phyloP scores from a whole-genome alignment of 2,888 invertebrate genomes.

The Hipparchia semele region DNA sequence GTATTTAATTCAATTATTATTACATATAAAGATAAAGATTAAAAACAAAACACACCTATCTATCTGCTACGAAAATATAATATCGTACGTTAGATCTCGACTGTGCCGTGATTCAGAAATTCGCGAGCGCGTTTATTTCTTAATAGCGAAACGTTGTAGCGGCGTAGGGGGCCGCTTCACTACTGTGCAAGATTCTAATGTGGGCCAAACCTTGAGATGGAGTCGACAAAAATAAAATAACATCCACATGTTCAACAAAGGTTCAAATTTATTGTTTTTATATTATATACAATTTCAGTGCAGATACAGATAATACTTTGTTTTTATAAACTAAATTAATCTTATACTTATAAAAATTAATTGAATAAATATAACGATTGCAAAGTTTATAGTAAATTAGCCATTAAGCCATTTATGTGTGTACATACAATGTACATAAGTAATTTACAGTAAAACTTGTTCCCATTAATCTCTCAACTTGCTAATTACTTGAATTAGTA shows the following conservation, averaged over 20 bases:
- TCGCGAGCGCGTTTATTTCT: conserved; percentile 22
- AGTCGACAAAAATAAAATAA: conserved; percentile 26
- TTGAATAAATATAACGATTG: not conserved
- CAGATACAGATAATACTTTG: not conserved
- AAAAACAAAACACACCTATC: not conserved
- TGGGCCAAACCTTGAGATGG: conserved; percentile 27
- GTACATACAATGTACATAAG: too few species aligned
- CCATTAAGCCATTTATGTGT: too few species aligned
- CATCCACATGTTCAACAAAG: conserved; percentile 17
- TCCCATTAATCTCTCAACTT: too few species aligned
- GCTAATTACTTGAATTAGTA: too few species aligned
- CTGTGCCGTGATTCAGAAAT: conserved; percentile 8
- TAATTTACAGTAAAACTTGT: too few species aligned
- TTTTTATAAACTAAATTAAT: not conserved
- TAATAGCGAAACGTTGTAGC: conserved; percentile 26
- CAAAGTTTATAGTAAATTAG: not conserved
- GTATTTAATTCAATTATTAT: not conserved
- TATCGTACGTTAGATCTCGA: not conserved
- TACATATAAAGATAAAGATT: not conserved
- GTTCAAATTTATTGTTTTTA: conserved; percentile 14
- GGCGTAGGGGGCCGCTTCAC: conserved; percentile 27
- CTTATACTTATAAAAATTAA: too few species aligned
- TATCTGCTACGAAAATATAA: not conserved
- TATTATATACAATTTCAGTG: not conserved
- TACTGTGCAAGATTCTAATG: conserved; percentile 29